Percentiles rank a stretch among this genome's conserved stretches.
Evolutionary conservation across 2,113 vertebrate species (phyloP).

Genomic region (Vireo altiloquus): DNA sequence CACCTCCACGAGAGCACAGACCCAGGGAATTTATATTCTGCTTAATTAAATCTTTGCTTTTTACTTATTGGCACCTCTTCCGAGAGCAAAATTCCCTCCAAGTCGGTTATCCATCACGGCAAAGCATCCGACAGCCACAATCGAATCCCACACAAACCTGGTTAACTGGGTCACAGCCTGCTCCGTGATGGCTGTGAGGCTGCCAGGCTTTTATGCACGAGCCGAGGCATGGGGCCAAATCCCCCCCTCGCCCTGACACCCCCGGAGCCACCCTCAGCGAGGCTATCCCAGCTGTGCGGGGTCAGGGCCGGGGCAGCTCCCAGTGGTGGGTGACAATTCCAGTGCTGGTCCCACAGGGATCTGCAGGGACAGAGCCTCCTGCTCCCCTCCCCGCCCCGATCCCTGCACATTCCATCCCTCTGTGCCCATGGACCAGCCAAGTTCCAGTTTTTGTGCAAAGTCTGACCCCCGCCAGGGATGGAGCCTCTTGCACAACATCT

Average conservation of each 20-base stretch:
- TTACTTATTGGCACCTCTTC: constrained; percentile 6
- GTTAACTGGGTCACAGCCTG: constrained; percentile 43
- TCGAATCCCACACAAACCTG: background rate
- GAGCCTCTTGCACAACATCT: background rate
- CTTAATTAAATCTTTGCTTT: constrained; percentile 1
- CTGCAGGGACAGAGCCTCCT: background rate
- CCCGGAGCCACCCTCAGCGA: accelerated
- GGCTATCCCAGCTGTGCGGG: accelerated
- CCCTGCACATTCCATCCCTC: background rate
- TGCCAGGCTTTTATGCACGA: background rate
- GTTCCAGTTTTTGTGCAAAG: background rate
- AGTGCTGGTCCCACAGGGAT: background rate
- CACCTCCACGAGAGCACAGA: background rate
- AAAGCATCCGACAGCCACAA: background rate
- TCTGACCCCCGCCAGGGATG: background rate
- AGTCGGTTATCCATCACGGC: background rate
- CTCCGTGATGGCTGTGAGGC: background rate
- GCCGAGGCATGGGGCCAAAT: background rate
- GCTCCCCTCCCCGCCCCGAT: accelerated
- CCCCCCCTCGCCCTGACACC: background rate
- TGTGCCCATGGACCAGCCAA: background rate
- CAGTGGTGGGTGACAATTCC: background rate
- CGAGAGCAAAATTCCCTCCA: background rate
- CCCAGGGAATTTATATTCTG: background rate
- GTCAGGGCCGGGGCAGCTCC: background rate